These are phyloP conservation scores for Saccostrea glomerata DNA, from an alignment of 1,140 invertebrate genomes.

Conservation along the genomic window DNA sequence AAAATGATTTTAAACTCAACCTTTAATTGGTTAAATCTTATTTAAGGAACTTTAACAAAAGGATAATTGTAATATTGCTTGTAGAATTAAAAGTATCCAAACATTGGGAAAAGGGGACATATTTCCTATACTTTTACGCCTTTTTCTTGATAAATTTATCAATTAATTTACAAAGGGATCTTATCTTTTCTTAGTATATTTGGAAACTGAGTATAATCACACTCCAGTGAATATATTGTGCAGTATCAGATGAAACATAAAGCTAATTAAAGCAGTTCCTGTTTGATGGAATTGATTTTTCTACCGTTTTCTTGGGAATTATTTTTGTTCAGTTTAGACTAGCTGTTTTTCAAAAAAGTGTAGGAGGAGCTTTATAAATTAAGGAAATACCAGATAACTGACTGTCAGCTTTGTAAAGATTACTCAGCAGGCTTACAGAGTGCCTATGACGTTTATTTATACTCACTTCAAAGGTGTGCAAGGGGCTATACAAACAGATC, in stretches of 20 bases:
- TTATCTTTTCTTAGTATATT: neutral
- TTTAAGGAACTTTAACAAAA: no score
- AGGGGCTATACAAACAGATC: slow-evolving; percentile 20
- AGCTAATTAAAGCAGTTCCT: neutral
- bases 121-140: no score
- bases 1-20: no score
- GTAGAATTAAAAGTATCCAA: no score
- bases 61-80: no score
- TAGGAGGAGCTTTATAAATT: neutral
- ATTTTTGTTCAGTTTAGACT: neutral
- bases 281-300: slow-evolving; percentile 9
- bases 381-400: neutral
- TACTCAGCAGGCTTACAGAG: neutral
- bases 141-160: no score
- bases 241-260: neutral
- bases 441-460: slow-evolving; percentile 32
- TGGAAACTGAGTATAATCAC: neutral
- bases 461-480: slow-evolving; percentile 34
- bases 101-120: no score
- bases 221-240: neutral
- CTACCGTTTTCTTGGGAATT: neutral
- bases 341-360: neutral
- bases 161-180: no score
- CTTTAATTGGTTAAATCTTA: no score
- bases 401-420: neutral